Evolutionary conservation across 92 coral and sea anemone species (phyloP), one percentile per base, ranked within the genome.

Genomic region (Hydrozoanthus gracilis): DNA sequence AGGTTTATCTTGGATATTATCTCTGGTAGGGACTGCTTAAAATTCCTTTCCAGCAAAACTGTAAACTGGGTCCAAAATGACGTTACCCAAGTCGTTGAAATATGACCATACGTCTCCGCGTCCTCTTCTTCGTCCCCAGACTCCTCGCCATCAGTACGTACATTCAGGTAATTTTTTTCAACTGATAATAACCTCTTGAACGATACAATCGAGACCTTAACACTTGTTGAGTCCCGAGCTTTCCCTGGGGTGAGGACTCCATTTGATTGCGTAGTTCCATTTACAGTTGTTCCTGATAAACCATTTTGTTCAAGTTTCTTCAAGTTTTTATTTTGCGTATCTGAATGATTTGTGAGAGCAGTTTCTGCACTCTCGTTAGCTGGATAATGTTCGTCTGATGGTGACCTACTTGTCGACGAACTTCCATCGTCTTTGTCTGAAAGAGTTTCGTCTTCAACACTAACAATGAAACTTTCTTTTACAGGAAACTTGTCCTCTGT

Each of bases 1-100:
- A 96, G 65, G 54, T 91, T 95, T 7, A 96, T 75, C 91, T 92
- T 94, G 44, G 98, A 96, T 67, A 96, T 82, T 56, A 94, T 90
- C 48, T 87, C 95, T 35, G 98, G 98, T 78, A 83, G 78, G 52
- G 98, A 94, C 64, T 96, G 98, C 71, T 94, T 96, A 52, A 96
- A 96, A 4, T 94, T 92, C 44, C 98, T 82, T 67, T 89, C 90
- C 44, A 92, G 75, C 65, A 96, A 83, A 54, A 96, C 98, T 2
- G 91, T 67, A 47, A 96, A 94, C 91, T 96, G 98, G 3, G 98
- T 96, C 98, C 96, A 91, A 83, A 96, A 96, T 52, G 95, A 94
- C 75, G 98, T 94, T 52, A 93, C 92, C 98, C 98, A 96, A 51
- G 92, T 93, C 8, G 95, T 95, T 50, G 91, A 88, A 64, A 92